A percentile compares a stretch with the other conserved stretches of the same genome.
phyloP scores from a whole-genome alignment of 1,140 invertebrate genomes.

The Papilio helenus region DNA sequence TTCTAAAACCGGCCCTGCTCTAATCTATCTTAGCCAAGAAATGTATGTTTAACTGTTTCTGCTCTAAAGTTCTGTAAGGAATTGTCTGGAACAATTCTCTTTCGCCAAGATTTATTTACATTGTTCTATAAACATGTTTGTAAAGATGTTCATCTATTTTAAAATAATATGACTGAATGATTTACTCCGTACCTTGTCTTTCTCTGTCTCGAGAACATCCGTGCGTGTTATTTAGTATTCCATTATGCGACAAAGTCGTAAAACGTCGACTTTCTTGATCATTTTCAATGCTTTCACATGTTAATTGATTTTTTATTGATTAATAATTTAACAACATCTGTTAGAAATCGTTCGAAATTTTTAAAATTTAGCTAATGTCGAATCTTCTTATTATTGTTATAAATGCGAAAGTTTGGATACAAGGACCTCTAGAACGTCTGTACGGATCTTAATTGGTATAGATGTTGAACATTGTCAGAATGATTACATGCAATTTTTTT shows the following conservation, averaged over 20 bases:
- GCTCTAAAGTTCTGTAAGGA: not conserved
- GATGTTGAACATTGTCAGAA: too few species aligned
- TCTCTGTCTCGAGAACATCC: not conserved
- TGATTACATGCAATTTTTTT: too few species aligned
- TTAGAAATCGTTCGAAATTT: too few species aligned
- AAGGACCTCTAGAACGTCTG: too few species aligned
- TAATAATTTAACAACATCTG: not conserved
- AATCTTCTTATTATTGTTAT: too few species aligned
- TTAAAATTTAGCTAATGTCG: not conserved
- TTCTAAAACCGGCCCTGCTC: too few species aligned
- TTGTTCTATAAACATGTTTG: not conserved
- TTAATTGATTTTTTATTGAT: not conserved
- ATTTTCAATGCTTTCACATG: not conserved
- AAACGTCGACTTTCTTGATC: not conserved
- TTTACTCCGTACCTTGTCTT: slow-evolving; percentile 3
- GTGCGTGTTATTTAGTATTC: slow-evolving; percentile 2
- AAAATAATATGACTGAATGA: not conserved
- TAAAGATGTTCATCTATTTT: not conserved
- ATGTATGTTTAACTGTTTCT: not conserved
- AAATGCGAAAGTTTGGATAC: too few species aligned
- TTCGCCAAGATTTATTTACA: not conserved
- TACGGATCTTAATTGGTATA: too few species aligned
- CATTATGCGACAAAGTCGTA: not conserved
- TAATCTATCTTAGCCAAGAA: too few species aligned
- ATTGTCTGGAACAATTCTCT: not conserved